Evolutionary conservation across 2,888 invertebrate genomes (phyloP).

Genomic region (Diabrotica balteata): DNA sequence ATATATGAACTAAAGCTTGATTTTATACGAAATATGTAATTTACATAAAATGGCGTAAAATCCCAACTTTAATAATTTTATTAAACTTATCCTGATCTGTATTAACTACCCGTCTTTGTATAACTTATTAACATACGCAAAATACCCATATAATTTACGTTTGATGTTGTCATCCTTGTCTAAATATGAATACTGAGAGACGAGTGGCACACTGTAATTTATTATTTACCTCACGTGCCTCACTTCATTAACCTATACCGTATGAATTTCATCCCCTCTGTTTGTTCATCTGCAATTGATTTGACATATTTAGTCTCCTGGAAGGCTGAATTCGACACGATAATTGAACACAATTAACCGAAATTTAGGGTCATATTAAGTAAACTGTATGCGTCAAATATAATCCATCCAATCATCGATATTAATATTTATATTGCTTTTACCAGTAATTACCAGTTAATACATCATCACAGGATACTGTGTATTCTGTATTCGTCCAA

Average conservation of each 20-base stretch:
- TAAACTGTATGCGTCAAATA: conserved; percentile 22
- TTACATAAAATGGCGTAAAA: too few relatives aligned
- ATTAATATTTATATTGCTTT: conserved; percentile 18
- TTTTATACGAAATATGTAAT: too few relatives aligned
- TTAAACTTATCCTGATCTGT: too few relatives aligned
- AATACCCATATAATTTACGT: too few relatives aligned
- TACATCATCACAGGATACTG: not conserved
- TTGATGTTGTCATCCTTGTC: too few relatives aligned
- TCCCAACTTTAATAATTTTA: too few relatives aligned
- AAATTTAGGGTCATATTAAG: conserved; percentile 24
- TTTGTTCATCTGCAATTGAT: conserved; percentile 24
- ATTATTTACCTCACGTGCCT: conserved; percentile 7
- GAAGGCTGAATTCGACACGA: conserved; percentile 17
- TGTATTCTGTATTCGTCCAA: too few relatives aligned
- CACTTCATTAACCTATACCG: conserved; percentile 4
- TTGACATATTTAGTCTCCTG: conserved; percentile 22
- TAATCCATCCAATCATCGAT: conserved; percentile 19
- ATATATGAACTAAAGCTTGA: too few relatives aligned
- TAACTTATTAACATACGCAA: too few relatives aligned
- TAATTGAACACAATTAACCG: conserved; percentile 23
- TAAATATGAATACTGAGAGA: too few relatives aligned
- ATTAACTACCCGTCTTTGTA: too few relatives aligned
- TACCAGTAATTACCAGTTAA: conserved; percentile 6
- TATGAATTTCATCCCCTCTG: conserved; percentile 13
- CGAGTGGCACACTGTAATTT: conserved; percentile 1